phyloP scores from a whole-genome alignment of 92 coral and sea anemone genomes.

The Porites divaricata region DNA sequence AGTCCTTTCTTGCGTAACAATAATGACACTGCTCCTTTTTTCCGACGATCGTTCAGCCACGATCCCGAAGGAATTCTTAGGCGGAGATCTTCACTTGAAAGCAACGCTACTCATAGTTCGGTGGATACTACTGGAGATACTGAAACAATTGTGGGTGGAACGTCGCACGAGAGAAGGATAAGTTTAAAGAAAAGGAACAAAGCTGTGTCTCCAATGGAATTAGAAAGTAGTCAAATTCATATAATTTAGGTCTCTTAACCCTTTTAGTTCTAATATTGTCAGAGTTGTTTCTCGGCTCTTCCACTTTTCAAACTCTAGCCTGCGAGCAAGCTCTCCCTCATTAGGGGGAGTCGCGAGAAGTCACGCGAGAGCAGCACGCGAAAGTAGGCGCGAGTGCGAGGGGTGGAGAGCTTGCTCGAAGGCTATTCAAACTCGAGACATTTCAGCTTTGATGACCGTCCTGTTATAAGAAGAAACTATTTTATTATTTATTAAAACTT shows the following conservation, averaged over 20 bases:
- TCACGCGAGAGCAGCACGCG: too few relatives aligned
- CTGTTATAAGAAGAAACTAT: too few relatives aligned
- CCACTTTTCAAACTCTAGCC: too few relatives aligned
- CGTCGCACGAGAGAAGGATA: constrained; percentile 19
- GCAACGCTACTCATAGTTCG: constrained; percentile 31
- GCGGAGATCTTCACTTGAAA: constrained; percentile 70
- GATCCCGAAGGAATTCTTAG: constrained; percentile 76
- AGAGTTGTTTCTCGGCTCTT: too few relatives aligned
- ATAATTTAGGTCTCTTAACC: background rate
- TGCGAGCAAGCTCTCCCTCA: too few relatives aligned
- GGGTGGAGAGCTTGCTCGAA: too few relatives aligned
- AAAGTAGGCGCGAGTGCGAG: too few relatives aligned
- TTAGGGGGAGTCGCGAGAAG: too few relatives aligned
- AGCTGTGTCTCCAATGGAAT: constrained; percentile 38
- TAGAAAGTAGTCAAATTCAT: constrained; percentile 49
- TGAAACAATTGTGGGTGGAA: constrained; percentile 17
- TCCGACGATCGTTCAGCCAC: constrained; percentile 89
- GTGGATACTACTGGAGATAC: constrained; percentile 11
- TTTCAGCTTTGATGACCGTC: too few relatives aligned
- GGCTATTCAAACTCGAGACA: too few relatives aligned
- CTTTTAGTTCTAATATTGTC: too few relatives aligned
- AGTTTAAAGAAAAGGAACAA: constrained; percentile 31
- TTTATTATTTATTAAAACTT: too few relatives aligned
- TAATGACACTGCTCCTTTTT: constrained; percentile 23
- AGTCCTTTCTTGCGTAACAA: constrained; percentile 58